Conservation (phyloP, 2,888 invertebrate genomes). For the Pseudoips prasinana region DNA sequence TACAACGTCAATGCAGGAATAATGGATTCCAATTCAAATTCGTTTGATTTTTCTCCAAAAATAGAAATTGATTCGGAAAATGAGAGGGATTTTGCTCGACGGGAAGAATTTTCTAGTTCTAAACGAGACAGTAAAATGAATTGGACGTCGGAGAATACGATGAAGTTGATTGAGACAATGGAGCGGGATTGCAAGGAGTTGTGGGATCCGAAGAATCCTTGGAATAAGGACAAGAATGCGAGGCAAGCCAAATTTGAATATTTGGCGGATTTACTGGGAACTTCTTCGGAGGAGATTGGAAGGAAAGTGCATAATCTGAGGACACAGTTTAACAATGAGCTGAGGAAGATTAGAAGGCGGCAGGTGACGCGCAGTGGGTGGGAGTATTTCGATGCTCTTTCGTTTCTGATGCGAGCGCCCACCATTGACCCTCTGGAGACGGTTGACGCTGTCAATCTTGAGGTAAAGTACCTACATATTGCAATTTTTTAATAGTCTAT, state of each 20-base stretch:
- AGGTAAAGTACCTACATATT: too few species aligned
- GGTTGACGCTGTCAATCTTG: constrained; percentile 63
- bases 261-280: constrained; percentile 60
- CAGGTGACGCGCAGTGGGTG: constrained; percentile 56
- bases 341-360: constrained; percentile 65
- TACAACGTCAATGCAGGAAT: constrained; percentile 47
- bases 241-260: constrained; percentile 55
- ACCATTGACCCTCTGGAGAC: constrained; percentile 48
- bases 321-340: constrained; percentile 68
- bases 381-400: constrained; percentile 71
- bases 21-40: constrained; percentile 67
- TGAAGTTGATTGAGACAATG: constrained; percentile 57
- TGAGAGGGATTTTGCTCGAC: constrained; percentile 35
- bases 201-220: constrained; percentile 62
- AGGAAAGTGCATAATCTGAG: constrained; percentile 70
- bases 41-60: constrained; percentile 58
- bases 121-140: constrained; percentile 17
- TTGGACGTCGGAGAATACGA: constrained; percentile 64
- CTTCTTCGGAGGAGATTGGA: constrained; percentile 63
- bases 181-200: constrained; percentile 65
- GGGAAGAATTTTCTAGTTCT: constrained; percentile 27
- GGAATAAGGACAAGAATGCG: constrained; percentile 52
- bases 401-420: constrained; percentile 55
- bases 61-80: constrained; percentile 57
- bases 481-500: too few species aligned